Evolutionary conservation across 1,140 invertebrate genomes (phyloP), one percentile per base, ranked within the genome.

Genomic region (Gryon sp.): DNA sequence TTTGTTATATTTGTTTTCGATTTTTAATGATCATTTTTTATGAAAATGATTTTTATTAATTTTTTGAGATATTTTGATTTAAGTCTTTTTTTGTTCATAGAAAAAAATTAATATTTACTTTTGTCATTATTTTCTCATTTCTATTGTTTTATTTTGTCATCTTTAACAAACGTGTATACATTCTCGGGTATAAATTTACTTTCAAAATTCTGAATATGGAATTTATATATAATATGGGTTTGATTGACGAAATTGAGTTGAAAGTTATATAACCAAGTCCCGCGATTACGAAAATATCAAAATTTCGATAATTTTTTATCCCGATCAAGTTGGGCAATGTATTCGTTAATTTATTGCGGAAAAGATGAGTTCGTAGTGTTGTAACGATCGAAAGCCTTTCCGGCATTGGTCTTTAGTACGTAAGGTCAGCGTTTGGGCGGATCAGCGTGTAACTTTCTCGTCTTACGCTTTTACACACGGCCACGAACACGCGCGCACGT

Each of bases 391-490:
- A 57, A 57, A 72, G 63, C 68, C 62, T 76, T 76, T 76, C 77
- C 72, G 77, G 76, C 70, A 60, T 69, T 60, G 72, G 50, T 72
- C 48, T 72, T 72, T 69, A 82, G 82, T 85, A 87, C 75, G 84
- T 88, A 87, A 87, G 86, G 86, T 87, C 86, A 88, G 86, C 83
- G 78, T 87, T 87, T 87, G 82, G 78, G 50, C 78, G 81, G 85
- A 76, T 81, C 82, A 80, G 50, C 45, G 80, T 45, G 80, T 80
- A 83, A 87, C 85, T 87, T 87, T 87, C 86, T 87, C 84, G 80
- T 73, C 57, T 66, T 75, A 76, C 69, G 63, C 76, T 36, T 68
- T 78, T 59, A 41, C 69, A 59, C 52, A 63, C 52, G 43, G 48
- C 41, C 16, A 15, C 28, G 34, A 43, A 34, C 38, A 28, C 38